Conservation (phyloP, 1,140 invertebrate genomes). For the Achatina immaculata region DNA sequence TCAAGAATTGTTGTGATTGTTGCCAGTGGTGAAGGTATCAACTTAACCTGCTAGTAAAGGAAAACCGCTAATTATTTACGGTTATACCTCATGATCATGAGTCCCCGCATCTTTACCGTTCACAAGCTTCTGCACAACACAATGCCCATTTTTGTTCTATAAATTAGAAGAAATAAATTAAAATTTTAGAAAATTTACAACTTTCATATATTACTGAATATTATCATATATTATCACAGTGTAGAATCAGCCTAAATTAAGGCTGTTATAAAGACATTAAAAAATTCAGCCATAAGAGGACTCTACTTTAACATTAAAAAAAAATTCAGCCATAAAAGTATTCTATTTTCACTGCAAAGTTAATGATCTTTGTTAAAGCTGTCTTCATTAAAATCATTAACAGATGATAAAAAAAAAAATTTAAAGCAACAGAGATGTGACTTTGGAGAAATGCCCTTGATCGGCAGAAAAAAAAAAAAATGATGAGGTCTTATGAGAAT, state of each 20-base stretch:
- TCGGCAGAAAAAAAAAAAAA: too few relatives aligned
- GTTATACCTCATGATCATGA: not conserved
- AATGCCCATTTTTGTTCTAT: not conserved
- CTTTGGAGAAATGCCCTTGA: too few relatives aligned
- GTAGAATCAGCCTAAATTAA: not conserved
- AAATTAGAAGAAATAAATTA: not conserved
- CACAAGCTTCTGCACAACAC: slow-evolving; percentile 11
- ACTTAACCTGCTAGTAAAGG: not conserved
- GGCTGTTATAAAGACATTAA: not conserved
- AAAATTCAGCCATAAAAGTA: not conserved
- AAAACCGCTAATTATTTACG: not conserved
- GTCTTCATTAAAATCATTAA: too few relatives aligned
- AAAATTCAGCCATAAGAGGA: not conserved
- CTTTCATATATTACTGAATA: not conserved
- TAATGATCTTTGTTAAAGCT: too few relatives aligned
- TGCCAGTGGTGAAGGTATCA: not conserved
- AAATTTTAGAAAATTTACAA: not conserved
- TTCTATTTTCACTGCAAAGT: not conserved
- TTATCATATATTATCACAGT: not conserved
- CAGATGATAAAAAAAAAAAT: too few relatives aligned
- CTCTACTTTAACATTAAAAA: not conserved
- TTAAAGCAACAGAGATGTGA: too few relatives aligned
- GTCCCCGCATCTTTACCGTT: not conserved
- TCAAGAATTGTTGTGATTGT: too few relatives aligned
- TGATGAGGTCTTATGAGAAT: too few relatives aligned